Percentiles rank a stretch among this genome's conserved stretches.
These are phyloP conservation scores for Calliphora vomitoria DNA, from an alignment of 2,888 invertebrate species.

Conservation along the genomic window DNA sequence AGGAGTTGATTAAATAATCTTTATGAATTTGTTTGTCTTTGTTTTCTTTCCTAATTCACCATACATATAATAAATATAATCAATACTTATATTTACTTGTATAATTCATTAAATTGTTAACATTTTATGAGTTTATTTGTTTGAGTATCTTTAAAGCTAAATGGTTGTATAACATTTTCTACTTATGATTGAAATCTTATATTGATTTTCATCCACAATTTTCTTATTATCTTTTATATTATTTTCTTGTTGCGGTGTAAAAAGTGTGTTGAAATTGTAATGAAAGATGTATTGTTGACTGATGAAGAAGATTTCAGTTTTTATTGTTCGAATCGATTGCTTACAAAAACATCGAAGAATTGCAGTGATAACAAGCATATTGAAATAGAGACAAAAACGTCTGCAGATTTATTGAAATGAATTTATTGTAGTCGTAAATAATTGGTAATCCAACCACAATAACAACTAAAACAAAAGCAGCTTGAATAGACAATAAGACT, in stretches of 20 bases:
- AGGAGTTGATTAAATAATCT: no score
- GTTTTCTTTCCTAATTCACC: no score
- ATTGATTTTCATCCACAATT: no score
- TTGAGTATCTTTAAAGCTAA: not conserved
- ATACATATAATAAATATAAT: no score
- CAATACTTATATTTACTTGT: no score
- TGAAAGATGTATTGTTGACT: not conserved
- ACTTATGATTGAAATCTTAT: not conserved
- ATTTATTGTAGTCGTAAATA: slow-evolving; percentile 7
- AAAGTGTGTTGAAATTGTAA: not conserved
- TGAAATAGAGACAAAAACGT: not conserved
- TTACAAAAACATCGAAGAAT: not conserved
- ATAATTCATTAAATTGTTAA: no score
- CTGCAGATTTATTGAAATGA: not conserved
- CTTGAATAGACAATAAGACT: not conserved
- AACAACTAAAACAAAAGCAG: not conserved
- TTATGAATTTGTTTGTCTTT: no score
- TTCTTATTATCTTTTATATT: no score
- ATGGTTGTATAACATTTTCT: no score
- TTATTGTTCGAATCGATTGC: not conserved
- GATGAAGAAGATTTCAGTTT: not conserved
- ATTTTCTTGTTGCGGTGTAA: not conserved
- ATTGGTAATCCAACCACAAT: not conserved
- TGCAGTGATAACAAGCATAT: not conserved
- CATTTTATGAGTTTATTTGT: no score